Evolutionary conservation across 2,113 vertebrate species (phyloP).

Genomic region (Sakesphorus luctuosus): DNA sequence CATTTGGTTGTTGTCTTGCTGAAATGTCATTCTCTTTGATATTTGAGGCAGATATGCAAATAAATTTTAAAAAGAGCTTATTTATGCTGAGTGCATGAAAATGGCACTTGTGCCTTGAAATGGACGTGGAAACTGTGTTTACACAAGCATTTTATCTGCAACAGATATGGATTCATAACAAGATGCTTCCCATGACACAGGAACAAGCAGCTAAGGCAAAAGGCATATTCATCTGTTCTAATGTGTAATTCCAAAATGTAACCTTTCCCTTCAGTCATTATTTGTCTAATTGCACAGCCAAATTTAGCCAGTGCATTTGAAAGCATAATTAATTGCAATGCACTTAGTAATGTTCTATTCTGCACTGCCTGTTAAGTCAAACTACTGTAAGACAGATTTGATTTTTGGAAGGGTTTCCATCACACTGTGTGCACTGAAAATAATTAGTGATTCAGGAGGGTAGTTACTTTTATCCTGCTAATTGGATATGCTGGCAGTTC

Average conservation of each 20-base stretch:
- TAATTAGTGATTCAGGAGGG: constrained; percentile 50
- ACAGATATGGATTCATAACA: not conserved
- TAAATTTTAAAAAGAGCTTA: not conserved
- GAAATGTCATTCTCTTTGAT: constrained; percentile 21
- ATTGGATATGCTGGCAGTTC: constrained; percentile 38
- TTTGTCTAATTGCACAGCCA: constrained; percentile 57
- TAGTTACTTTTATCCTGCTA: constrained; percentile 56
- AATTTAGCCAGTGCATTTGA: constrained; percentile 34
- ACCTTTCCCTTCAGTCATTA: constrained; percentile 50
- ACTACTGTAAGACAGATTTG: constrained; percentile 47
- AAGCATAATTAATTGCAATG: constrained; percentile 55
- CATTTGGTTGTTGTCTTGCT: not conserved
- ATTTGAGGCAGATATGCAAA: not conserved
- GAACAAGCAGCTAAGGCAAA: not conserved
- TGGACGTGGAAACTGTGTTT: not conserved
- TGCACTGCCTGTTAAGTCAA: constrained; percentile 32
- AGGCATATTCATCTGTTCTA: constrained; percentile 8
- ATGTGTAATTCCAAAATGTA: constrained; percentile 28
- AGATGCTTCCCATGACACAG: not conserved
- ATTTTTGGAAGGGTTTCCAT: constrained; percentile 62
- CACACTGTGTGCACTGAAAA: constrained; percentile 17
- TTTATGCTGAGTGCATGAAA: not conserved
- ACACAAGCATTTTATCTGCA: not conserved
- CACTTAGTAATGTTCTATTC: constrained; percentile 33
- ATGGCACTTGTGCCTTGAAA: not conserved